Conservation (phyloP, 35 echinoderm and acorn worm species). For the Ptychodera flava region DNA sequence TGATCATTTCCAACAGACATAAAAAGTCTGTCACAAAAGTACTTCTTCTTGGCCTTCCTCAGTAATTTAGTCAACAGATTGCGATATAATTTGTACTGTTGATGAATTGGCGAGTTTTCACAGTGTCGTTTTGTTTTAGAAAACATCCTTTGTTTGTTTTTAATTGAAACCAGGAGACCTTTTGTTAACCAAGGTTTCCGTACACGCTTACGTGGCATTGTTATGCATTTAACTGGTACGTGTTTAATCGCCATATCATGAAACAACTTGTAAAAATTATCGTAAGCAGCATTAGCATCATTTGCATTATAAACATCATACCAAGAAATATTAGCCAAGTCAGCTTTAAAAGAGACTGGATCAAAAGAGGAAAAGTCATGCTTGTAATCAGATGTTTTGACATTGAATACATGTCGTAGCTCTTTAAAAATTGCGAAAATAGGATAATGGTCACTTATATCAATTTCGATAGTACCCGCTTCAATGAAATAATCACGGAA, state of each 20-base stretch:
- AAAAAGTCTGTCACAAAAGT: not conserved
- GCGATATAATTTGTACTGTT: not conserved
- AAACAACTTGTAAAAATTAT: not conserved
- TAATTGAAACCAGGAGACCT: not conserved
- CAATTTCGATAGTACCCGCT: not conserved
- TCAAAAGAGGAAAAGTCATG: not conserved
- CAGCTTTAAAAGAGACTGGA: not conserved
- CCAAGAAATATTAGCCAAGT: not conserved
- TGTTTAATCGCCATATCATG: too few relatives aligned
- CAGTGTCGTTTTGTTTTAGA: not conserved
- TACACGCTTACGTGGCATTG: too few relatives aligned
- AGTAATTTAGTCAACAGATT: too few relatives aligned
- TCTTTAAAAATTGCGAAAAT: constrained; percentile 1
- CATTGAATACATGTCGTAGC: not conserved
- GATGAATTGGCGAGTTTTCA: not conserved
- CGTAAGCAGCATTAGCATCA: not conserved
- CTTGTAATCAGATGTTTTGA: not conserved
- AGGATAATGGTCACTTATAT: not conserved
- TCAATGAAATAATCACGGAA: not conserved
- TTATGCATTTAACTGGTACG: too few relatives aligned
- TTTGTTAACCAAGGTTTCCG: too few relatives aligned
- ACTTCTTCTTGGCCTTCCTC: not conserved
- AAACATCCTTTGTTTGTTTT: not conserved
- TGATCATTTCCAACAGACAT: not conserved
- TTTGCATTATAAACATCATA: not conserved